These are phyloP conservation scores for Schizaphis graminum DNA, from an alignment of 2,888 invertebrate genomes.

Conservation along the genomic window DNA sequence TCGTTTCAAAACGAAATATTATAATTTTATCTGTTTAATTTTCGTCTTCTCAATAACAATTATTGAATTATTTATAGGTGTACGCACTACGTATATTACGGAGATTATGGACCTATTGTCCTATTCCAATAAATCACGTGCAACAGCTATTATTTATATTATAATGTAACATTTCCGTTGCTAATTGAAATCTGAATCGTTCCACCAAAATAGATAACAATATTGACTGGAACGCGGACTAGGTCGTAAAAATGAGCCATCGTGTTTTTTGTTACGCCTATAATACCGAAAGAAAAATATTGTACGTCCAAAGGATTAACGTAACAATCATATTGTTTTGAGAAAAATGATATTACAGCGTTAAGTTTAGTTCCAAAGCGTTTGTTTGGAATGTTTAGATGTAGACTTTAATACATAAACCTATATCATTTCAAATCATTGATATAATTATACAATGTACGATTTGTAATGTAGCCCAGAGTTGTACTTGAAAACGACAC, in stretches of 20 bases:
- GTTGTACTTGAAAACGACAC: background rate
- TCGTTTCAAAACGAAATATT: background rate
- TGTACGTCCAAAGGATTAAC: background rate
- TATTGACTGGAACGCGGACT: background rate
- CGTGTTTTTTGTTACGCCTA: background rate
- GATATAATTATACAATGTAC: background rate
- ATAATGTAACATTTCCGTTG: background rate
- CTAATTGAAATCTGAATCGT: background rate
- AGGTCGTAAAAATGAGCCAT: background rate
- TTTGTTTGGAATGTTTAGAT: too few relatives aligned
- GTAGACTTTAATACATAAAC: background rate
- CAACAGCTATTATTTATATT: background rate
- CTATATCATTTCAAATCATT: background rate
- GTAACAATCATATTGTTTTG: background rate
- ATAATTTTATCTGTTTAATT: background rate
- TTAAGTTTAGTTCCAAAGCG: background rate
- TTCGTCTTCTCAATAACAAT: background rate
- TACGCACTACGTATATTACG: background rate
- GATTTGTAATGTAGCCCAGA: too few relatives aligned
- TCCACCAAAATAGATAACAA: background rate
- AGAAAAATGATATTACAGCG: background rate
- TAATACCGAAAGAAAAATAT: background rate
- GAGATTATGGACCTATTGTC: background rate
- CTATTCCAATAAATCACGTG: background rate
- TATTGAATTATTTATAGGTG: background rate